A percentile compares a stretch with the other conserved stretches of the same genome.
Conservation (phyloP, 2,113 vertebrate species). For the Hemiscyllium ocellatum region DNA sequence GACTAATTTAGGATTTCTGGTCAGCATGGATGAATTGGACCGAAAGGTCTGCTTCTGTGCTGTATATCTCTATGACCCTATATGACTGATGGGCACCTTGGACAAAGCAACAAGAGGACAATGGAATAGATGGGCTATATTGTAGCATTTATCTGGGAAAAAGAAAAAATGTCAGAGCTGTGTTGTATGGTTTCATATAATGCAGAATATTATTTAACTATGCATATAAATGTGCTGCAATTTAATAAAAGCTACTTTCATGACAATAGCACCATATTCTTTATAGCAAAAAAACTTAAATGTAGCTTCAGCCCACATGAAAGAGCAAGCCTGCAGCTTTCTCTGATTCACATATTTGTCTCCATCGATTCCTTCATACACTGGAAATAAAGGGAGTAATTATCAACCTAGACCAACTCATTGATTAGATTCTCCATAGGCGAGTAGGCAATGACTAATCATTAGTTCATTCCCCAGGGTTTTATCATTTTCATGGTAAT, state of each 20-base stretch:
- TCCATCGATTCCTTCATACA: constrained; percentile 78
- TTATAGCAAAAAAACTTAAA: neutral
- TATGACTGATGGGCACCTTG: neutral
- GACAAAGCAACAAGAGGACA: neutral
- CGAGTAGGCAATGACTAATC: constrained; percentile 66
- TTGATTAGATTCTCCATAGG: constrained; percentile 66
- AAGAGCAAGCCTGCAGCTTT: neutral
- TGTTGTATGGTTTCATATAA: neutral
- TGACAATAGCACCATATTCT: neutral
- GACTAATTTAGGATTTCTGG: too few relatives aligned
- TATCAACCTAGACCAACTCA: constrained; percentile 74
- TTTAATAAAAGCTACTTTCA: neutral
- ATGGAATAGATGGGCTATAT: neutral
- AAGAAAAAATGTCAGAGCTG: neutral
- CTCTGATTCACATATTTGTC: constrained; percentile 43
- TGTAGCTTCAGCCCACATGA: neutral
- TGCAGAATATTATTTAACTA: neutral
- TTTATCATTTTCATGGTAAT: constrained; percentile 57
- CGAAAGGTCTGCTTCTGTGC: too few relatives aligned
- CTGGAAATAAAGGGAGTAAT: constrained; percentile 71
- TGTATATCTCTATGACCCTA: too few relatives aligned
- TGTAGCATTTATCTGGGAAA: neutral
- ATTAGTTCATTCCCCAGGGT: constrained; percentile 60
- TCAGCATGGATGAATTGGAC: too few relatives aligned
- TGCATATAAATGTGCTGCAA: neutral